Percentiles rank a stretch among this genome's conserved stretches.
Conservation (phyloP, 2,113 vertebrate genomes). For the pig (Sus scrofa) region T2T-Sscrofa CM000819.6:92450001-92450500, state of each 20-base stretch:
- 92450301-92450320: slow-evolving; percentile 46
- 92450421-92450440: background rate
- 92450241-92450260: background rate
- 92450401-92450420: slow-evolving; percentile 1
- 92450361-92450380: background rate
- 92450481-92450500: slow-evolving; percentile 68
- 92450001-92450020: background rate
- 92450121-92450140: background rate
- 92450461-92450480: slow-evolving; percentile 71
- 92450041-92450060: slow-evolving; percentile 1
- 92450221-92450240: background rate
- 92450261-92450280: background rate
- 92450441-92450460: slow-evolving; percentile 72
- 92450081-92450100: background rate
- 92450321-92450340: slow-evolving; percentile 41
- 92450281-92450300: background rate
- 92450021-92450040: background rate
- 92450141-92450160: background rate
- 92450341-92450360: background rate
- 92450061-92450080: background rate
- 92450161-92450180: background rate
- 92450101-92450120: background rate
- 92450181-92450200: background rate
- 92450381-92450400: background rate
- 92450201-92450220: no score